A percentile compares a stretch with the other conserved stretches of the same genome.
Evolutionary conservation across 2,113 vertebrate genomes (phyloP).

Genomic region (Hippocampus barbouri): DNA sequence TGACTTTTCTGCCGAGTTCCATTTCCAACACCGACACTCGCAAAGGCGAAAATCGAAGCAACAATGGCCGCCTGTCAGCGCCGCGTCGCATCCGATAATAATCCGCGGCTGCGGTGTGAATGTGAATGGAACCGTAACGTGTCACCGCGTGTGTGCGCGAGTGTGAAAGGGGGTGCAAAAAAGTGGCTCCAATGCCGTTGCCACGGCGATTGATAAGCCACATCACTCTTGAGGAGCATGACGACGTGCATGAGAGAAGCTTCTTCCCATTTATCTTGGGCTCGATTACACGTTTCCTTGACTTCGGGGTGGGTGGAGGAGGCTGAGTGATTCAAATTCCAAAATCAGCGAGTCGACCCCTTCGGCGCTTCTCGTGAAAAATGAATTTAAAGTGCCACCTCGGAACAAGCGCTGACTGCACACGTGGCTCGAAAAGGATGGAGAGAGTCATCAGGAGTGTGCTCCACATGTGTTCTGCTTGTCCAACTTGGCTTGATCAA

Average conservation of each 20-base stretch:
- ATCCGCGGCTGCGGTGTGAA: slow-evolving; percentile 4
- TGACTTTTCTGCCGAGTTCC: background rate
- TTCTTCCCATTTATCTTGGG: slow-evolving; percentile 30
- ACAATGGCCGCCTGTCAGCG: slow-evolving; percentile 23
- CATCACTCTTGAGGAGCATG: slow-evolving; percentile 38
- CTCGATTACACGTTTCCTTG: slow-evolving; percentile 34
- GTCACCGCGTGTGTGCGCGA: background rate
- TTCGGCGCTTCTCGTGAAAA: background rate
- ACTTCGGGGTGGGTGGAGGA: too few species aligned
- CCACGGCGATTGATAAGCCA: slow-evolving; percentile 57
- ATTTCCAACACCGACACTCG: background rate
- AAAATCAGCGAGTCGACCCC: background rate
- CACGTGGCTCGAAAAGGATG: background rate
- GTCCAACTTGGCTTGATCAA: too few species aligned
- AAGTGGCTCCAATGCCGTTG: slow-evolving; percentile 47
- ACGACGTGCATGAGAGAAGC: slow-evolving; percentile 27
- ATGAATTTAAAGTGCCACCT: background rate
- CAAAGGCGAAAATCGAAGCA: slow-evolving; percentile 7
- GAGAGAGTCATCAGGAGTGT: background rate
- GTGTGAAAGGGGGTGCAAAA: background rate
- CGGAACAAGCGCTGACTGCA: background rate
- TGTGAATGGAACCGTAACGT: slow-evolving; percentile 14
- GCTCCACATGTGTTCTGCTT: too few species aligned
- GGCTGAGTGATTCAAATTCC: too few species aligned
- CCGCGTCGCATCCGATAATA: slow-evolving; percentile 24